Percentiles rank a stretch among this genome's conserved stretches.
Conservation (phyloP, 2,797 vertebrate species). For the Kryptopterus vitreolus region DNA sequence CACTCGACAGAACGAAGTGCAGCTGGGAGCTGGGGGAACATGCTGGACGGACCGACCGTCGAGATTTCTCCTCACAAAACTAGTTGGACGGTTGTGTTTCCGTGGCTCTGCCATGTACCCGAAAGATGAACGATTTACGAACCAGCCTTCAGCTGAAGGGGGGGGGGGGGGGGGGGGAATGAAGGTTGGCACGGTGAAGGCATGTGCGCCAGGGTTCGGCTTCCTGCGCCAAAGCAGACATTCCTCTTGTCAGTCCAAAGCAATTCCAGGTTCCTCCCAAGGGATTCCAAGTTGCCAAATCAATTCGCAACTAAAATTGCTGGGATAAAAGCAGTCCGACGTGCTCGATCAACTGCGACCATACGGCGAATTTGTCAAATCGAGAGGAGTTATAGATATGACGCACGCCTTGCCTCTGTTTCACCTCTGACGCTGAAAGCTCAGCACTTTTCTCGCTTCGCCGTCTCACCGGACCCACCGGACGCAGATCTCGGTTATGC, state of each 20-base stretch:
- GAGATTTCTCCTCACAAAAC: conserved; percentile 6
- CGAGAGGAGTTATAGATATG: conserved; percentile 13
- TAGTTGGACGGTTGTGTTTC: conserved; percentile 1
- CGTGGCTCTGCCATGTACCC: background rate
- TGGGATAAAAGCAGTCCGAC: conserved; percentile 44
- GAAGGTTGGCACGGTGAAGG: conserved; percentile 26
- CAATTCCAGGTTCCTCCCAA: conserved; percentile 36
- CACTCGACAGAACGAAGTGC: conserved; percentile 48
- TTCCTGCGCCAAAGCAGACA: conserved; percentile 2
- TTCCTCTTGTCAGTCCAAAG: conserved; percentile 39
- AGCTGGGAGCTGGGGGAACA: conserved; percentile 59
- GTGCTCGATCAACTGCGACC: conserved; percentile 54
- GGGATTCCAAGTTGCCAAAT: conserved; percentile 22
- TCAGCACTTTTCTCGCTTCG: conserved; percentile 48
- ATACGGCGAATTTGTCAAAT: conserved; percentile 20
- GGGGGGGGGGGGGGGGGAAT: no score
- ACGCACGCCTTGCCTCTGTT: conserved; percentile 47
- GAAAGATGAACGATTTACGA: conserved; percentile 23
- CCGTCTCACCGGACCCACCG: conserved; percentile 39
- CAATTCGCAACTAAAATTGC: conserved; percentile 27
- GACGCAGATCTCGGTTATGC: conserved; percentile 28
- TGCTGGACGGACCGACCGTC: background rate
- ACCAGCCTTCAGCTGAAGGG: conserved; percentile 14
- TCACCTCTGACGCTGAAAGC: conserved; percentile 55
- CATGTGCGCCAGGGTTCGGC: conserved; percentile 30